Conservation (phyloP, 2,113 vertebrate species). For the Edolisoma coerulescens region DNA sequence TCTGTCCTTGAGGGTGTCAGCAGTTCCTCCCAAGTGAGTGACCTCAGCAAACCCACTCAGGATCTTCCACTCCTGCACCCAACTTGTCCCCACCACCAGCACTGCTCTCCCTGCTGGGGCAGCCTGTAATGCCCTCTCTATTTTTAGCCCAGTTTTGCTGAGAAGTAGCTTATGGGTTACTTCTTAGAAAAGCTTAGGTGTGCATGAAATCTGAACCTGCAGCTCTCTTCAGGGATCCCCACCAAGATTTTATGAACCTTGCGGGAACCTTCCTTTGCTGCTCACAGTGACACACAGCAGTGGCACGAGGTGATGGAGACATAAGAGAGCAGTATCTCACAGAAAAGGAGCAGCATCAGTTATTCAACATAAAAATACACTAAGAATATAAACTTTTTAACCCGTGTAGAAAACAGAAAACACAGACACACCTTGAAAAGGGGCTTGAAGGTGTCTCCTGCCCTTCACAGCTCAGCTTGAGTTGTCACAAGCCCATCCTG, state of each 20-base stretch:
- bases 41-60: background rate
- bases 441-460: background rate
- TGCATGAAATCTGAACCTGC: background rate
- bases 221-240: background rate
- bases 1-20: background rate
- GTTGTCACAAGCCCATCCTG: background rate
- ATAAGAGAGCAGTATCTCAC: background rate
- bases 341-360: background rate
- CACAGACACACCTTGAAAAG: background rate
- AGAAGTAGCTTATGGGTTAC: slow-evolving; percentile 12
- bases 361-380: background rate
- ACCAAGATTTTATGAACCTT: background rate
- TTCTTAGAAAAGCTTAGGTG: background rate
- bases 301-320: rapidly evolving
- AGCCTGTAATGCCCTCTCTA: background rate
- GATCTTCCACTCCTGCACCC: background rate
- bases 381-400: background rate
- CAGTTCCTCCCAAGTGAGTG: background rate
- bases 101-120: background rate
- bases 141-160: slow-evolving; percentile 19
- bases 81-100: background rate
- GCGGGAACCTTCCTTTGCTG: background rate
- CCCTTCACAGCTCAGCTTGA: background rate
- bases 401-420: background rate
- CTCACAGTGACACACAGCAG: background rate